These are phyloP conservation scores for Alectura lathami DNA, from an alignment of 2,113 vertebrate species.

Conservation along the genomic window DNA sequence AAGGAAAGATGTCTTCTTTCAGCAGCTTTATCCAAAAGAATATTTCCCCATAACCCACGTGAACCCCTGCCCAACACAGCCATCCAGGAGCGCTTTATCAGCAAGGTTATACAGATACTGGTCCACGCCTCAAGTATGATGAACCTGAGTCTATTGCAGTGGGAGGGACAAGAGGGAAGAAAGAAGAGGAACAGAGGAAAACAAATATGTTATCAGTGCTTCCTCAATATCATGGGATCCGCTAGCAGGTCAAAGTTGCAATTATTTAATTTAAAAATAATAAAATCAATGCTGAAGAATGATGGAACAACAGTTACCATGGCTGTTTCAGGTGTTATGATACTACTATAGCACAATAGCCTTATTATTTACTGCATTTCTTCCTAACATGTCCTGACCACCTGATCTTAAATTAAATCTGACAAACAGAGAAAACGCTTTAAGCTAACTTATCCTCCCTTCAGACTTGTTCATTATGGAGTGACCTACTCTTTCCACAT, in stretches of 20 bases:
- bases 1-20: neutral
- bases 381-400: conserved; percentile 25
- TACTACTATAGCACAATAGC: neutral
- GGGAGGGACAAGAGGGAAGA: neutral
- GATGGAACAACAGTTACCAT: neutral
- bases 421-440: conserved; percentile 30
- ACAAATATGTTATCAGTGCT: neutral
- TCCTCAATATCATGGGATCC: neutral
- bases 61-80: neutral
- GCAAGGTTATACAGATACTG: neutral
- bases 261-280: conserved; percentile 19
- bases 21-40: neutral
- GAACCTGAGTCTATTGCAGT: neutral
- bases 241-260: neutral
- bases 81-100: neutral
- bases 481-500: conserved; percentile 37
- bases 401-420: conserved; percentile 65
- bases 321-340: neutral
- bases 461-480: conserved; percentile 23
- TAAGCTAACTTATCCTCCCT: conserved; percentile 57
- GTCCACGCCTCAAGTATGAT: neutral
- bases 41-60: neutral
- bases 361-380: conserved; percentile 20
- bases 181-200: neutral
- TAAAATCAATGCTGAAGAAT: conserved; percentile 8